phyloP scores from a whole-genome alignment of 1,140 invertebrate species.

The Drosophila elegans region DNA sequence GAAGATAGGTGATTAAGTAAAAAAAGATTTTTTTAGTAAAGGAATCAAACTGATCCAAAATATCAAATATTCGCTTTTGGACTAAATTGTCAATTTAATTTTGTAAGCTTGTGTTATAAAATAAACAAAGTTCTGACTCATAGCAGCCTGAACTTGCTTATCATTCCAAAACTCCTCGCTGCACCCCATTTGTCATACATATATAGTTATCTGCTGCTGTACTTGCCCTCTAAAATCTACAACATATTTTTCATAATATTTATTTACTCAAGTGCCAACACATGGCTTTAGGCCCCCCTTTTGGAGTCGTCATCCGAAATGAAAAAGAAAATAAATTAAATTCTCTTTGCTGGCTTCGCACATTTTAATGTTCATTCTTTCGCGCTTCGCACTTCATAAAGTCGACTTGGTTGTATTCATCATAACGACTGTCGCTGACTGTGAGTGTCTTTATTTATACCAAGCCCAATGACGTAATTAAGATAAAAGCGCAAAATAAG shows the following conservation, averaged over 20 bases:
- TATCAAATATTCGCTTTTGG: too few species aligned
- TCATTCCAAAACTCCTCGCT: conserved; percentile 5
- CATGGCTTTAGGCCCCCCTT: conserved; percentile 4
- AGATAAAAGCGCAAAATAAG: conserved; percentile 23
- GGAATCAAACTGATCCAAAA: too few species aligned
- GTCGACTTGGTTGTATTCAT: conserved; percentile 34
- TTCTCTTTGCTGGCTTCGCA: conserved; percentile 36
- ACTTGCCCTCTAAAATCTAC: conserved; percentile 3
- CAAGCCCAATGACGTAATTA: conserved; percentile 58
- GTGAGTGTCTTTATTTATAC: conserved; percentile 40
- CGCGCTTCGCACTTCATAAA: conserved; percentile 47
- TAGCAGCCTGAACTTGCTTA: conserved; percentile 2
- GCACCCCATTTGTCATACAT: conserved; percentile 3
- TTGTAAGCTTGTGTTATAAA: neutral
- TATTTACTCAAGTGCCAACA: conserved; percentile 28
- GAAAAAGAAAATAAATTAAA: conserved; percentile 20
- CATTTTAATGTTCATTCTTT: conserved; percentile 28
- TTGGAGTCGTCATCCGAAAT: neutral
- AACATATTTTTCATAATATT: conserved; percentile 9
- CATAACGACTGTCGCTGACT: conserved; percentile 49
- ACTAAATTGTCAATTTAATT: neutral
- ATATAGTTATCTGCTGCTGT: neutral
- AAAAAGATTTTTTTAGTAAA: too few species aligned
- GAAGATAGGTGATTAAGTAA: too few species aligned
- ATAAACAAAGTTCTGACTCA: conserved; percentile 8